Evolutionary conservation across 2,888 invertebrate species (phyloP).

Genomic region (Philereme vetulata): DNA sequence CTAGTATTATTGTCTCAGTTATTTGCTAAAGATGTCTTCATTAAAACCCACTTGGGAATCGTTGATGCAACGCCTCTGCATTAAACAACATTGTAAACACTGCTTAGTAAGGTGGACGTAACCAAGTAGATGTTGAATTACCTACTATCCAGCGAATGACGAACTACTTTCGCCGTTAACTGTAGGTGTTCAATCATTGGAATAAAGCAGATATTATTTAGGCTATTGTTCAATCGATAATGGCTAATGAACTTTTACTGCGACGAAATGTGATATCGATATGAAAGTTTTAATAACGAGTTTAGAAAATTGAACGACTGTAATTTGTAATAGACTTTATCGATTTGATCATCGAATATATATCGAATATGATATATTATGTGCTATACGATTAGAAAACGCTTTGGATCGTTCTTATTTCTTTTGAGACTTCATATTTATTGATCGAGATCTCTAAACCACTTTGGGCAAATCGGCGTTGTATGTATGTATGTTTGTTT

Average conservation of each 20-base stretch:
- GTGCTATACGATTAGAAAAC: constrained; percentile 32
- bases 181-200: constrained; percentile 62
- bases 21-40: constrained; percentile 6
- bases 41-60: constrained; percentile 11
- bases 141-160: constrained; percentile 49
- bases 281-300: constrained; percentile 67
- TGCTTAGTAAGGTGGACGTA: constrained; percentile 45
- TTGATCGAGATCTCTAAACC: too few species aligned
- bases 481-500: too few species aligned
- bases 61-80: constrained; percentile 10
- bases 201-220: constrained; percentile 12
- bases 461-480: too few species aligned
- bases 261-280: constrained; percentile 48
- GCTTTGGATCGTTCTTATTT: constrained; percentile 15
- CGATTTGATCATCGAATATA: constrained; percentile 42
- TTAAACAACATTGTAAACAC: constrained; percentile 13
- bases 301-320: constrained; percentile 54
- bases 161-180: constrained; percentile 65
- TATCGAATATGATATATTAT: constrained; percentile 49
- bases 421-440: not conserved
- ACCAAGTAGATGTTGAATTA: constrained; percentile 61
- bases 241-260: constrained; percentile 70
- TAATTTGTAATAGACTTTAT: constrained; percentile 53
- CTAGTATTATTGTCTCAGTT: too few species aligned
- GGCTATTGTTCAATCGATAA: constrained; percentile 61